These are phyloP conservation scores for Heliothis peltigera DNA, from an alignment of 2,888 invertebrate species.

Conservation along the genomic window DNA sequence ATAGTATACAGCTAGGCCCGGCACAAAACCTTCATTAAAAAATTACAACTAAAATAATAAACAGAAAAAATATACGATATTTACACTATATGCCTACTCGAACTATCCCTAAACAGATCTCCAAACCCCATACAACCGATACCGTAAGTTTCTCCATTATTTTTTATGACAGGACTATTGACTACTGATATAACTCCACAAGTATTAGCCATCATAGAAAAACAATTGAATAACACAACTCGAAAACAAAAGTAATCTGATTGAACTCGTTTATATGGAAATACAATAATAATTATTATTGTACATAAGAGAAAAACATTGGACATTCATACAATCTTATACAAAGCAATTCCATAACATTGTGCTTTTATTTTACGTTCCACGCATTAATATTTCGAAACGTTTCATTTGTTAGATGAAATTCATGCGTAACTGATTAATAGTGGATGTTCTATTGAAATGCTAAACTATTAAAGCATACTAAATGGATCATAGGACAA, in stretches of 20 bases:
- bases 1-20: too few species aligned
- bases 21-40: too few species aligned
- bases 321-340: slow-evolving; percentile 16
- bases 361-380: slow-evolving; percentile 24
- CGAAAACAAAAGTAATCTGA: background rate
- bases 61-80: background rate
- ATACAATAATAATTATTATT: background rate
- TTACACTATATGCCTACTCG: background rate
- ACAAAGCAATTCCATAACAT: slow-evolving; percentile 19
- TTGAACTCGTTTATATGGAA: background rate
- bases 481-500: slow-evolving; percentile 18
- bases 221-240: background rate
- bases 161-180: background rate
- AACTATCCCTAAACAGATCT: slow-evolving; percentile 4
- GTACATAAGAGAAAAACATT: background rate
- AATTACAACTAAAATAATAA: background rate
- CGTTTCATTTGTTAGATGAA: slow-evolving; percentile 46
- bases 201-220: background rate
- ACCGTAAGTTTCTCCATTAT: background rate
- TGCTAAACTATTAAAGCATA: slow-evolving; percentile 25
- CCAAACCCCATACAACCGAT: background rate
- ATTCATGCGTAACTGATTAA: slow-evolving; percentile 53
- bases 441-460: slow-evolving; percentile 56
- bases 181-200: background rate
- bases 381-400: slow-evolving; percentile 32